Percentiles rank a stretch among this genome's conserved stretches.
phyloP scores from a whole-genome alignment of 2,888 invertebrate genomes.

The Caenorhabditis sulstoni region DNA sequence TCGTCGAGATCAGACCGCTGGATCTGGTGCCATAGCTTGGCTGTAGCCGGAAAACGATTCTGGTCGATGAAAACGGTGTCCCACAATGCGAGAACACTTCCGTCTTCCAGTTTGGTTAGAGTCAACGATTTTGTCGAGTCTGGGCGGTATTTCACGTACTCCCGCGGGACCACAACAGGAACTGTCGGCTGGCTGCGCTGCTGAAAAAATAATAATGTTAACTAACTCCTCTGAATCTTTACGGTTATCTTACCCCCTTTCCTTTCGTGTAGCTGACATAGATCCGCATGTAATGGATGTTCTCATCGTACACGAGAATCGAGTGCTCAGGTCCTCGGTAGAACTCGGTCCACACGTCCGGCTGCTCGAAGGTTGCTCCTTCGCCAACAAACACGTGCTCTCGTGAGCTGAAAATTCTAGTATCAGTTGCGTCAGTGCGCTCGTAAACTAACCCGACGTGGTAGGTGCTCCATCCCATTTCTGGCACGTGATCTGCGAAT shows the following conservation, averaged over 20 bases:
- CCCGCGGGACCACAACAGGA: no score
- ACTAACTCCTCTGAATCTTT: neutral
- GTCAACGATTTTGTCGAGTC: no score
- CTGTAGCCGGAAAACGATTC: neutral
- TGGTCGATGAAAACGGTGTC: neutral
- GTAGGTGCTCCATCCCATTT: no score
- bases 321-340: slow-evolving; percentile 61
- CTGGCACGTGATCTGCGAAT: no score
- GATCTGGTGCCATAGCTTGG: slow-evolving; percentile 5
- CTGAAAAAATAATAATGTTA: slow-evolving; percentile 23
- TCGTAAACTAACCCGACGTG: no score
- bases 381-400: slow-evolving; percentile 51
- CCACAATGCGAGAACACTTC: no score
- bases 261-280: slow-evolving; percentile 48
- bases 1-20: slow-evolving; percentile 19
- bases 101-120: no score
- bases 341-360: slow-evolving; percentile 43
- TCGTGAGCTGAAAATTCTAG: no score
- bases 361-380: slow-evolving; percentile 41
- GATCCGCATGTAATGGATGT: slow-evolving; percentile 66
- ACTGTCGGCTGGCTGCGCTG: neutral
- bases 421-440: no score
- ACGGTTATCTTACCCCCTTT: neutral
- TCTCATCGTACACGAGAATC: slow-evolving; percentile 61
- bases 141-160: no score